These are phyloP conservation scores for Tenthredo mesomela DNA, from an alignment of 2,888 invertebrate species.

Conservation along the genomic window DNA sequence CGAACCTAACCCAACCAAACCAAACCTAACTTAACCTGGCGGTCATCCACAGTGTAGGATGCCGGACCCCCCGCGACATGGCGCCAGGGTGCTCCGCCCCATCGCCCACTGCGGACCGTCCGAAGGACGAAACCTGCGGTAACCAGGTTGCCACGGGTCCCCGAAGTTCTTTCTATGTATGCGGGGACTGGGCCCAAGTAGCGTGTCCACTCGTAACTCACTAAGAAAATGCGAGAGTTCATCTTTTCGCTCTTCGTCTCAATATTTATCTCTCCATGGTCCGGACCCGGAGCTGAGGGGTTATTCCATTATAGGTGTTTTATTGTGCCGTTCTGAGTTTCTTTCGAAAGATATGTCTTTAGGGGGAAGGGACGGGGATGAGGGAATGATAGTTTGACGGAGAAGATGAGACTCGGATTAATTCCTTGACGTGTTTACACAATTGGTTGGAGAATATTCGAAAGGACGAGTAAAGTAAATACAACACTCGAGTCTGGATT, in stretches of 20 bases:
- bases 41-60: conserved; percentile 62
- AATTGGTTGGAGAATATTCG: not conserved
- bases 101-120: conserved; percentile 52
- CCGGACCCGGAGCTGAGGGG: not conserved
- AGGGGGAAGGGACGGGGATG: not conserved
- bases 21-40: conserved; percentile 12
- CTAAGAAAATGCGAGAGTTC: not conserved
- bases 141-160: conserved; percentile 45
- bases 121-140: conserved; percentile 50
- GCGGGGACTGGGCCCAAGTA: not conserved
- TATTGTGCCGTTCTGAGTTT: not conserved
- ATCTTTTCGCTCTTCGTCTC: conserved; percentile 15
- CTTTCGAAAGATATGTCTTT: not conserved
- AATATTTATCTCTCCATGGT: conserved; percentile 24
- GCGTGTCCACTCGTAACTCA: conserved; percentile 29
- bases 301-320: not conserved
- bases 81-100: conserved; percentile 77
- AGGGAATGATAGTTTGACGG: not conserved
- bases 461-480: not conserved
- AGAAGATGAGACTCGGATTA: not conserved
- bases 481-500: not conserved
- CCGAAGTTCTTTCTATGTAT: not conserved
- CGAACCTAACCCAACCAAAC: not conserved
- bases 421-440: not conserved
- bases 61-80: conserved; percentile 77